Evolutionary conservation across 2,888 invertebrate genomes (phyloP), one percentile per base, ranked within the genome.

Genomic region (Notodonta dromedarius): DNA sequence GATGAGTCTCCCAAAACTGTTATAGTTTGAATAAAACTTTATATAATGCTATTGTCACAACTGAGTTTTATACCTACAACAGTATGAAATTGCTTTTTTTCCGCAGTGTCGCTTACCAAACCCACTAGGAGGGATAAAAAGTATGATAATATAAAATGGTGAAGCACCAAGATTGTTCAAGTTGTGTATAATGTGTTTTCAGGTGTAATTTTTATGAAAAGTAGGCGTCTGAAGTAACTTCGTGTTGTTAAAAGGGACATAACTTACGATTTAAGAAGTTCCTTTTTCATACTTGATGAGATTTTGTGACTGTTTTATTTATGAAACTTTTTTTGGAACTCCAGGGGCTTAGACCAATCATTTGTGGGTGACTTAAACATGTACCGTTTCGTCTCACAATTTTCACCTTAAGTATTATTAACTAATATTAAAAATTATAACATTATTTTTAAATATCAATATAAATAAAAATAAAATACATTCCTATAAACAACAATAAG

Each of bases 1-100:
- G 75, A 86, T 86, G 83, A 82, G 80, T 66, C 60, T 71, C 78
- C 73, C 77, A 65, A 76, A 81, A 74, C 76, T 77, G 66, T 68
- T 65, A 68, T 80, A 78, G 77, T 84, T 83, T 80, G 69, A 69
- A 76, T 66, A 79, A 73, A 81, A 80, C 74, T 77, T 82, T 77
- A 72, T 73, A 32, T 24, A 24, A 24, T 24, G 24, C 42, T 62
- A 57, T 59, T 64, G 56, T 46, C 52, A 35, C 32, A 56, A 60
- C 61, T 60, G 52, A 52, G 24, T 46, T 40, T 53, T 65, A 67
- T 73, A 77, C 74, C 73, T 75, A 73, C 78, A 74, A 70, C 65
- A 57, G 62, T 57, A 56, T 66, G 67, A 71, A 77, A 81, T 79
- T 72, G 73, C 74, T 76, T 80, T 79, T 78, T 74, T 62, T 9